These are phyloP conservation scores for Erethizon dorsatum DNA, from an alignment of 2,797 vertebrate genomes.

Conservation along the genomic window DNA sequence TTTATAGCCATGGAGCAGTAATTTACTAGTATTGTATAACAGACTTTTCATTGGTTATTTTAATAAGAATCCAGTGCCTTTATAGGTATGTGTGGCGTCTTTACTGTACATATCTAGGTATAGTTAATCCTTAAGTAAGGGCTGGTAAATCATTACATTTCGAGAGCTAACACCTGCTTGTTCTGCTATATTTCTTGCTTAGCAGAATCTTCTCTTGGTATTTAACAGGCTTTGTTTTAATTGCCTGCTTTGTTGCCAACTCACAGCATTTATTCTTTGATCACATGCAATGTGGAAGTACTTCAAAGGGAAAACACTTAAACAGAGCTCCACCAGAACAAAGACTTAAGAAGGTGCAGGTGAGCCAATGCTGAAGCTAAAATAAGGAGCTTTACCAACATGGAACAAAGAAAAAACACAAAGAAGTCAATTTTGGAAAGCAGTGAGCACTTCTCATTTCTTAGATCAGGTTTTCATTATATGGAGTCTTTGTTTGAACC, in stretches of 20 bases:
- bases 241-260: slow-evolving; percentile 29
- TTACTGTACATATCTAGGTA: neutral
- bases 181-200: slow-evolving; percentile 53
- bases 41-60: slow-evolving; percentile 7
- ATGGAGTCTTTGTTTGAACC: neutral
- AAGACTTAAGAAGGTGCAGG: neutral
- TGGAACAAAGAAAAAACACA: slow-evolving; percentile 34
- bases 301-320: slow-evolving; percentile 54
- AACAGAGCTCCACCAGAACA: slow-evolving; percentile 2
- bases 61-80: slow-evolving; percentile 18
- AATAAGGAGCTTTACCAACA: neutral
- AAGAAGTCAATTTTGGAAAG: slow-evolving; percentile 6
- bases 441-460: neutral
- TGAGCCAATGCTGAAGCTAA: neutral
- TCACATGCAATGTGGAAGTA: neutral
- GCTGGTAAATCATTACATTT: slow-evolving; percentile 8
- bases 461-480: neutral
- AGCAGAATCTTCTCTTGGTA: slow-evolving; percentile 55
- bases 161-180: slow-evolving; percentile 3
- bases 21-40: slow-evolving; percentile 1
- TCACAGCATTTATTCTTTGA: slow-evolving; percentile 29
- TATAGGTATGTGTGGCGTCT: neutral
- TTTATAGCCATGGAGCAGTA: neutral
- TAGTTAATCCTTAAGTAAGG: slow-evolving; percentile 6
- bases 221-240: slow-evolving; percentile 20